These are phyloP conservation scores for Xenopus tropicalis DNA, from an alignment of 2,113 vertebrate genomes.

Conservation along the genomic window DNA sequence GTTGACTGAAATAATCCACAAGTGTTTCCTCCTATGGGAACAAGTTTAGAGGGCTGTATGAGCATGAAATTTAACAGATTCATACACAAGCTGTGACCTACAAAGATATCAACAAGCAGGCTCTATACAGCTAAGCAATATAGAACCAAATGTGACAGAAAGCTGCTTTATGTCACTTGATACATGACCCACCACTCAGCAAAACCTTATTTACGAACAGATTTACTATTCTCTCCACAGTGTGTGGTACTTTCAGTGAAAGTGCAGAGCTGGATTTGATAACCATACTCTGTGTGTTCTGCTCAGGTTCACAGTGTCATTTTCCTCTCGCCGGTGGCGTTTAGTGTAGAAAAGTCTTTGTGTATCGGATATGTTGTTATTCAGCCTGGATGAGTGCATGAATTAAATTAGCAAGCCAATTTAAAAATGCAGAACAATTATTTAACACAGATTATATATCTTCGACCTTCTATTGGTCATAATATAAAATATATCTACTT, in stretches of 20 bases:
- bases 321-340: too few species aligned
- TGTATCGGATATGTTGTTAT: too few species aligned
- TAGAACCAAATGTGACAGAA: constrained; percentile 38
- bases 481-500: too few species aligned
- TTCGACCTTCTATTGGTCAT: too few species aligned
- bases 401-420: too few species aligned
- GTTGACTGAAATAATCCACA: constrained; percentile 52
- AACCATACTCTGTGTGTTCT: background rate
- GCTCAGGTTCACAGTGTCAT: background rate
- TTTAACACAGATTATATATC: too few species aligned
- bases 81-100: constrained; percentile 40
- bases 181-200: constrained; percentile 43
- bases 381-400: too few species aligned
- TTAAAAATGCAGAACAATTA: too few species aligned
- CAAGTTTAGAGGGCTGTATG: constrained; percentile 28
- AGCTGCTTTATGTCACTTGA: constrained; percentile 43
- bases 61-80: constrained; percentile 51
- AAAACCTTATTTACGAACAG: constrained; percentile 39
- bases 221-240: constrained; percentile 30
- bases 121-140: constrained; percentile 30
- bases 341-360: too few species aligned
- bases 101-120: constrained; percentile 40
- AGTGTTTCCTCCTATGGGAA: constrained; percentile 50
- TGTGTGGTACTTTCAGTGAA: constrained; percentile 12
- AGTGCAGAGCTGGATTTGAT: constrained; percentile 27